These are phyloP conservation scores for Xenotilapia flavipinnis DNA, from an alignment of 2,113 vertebrate species.

Conservation along the genomic window DNA sequence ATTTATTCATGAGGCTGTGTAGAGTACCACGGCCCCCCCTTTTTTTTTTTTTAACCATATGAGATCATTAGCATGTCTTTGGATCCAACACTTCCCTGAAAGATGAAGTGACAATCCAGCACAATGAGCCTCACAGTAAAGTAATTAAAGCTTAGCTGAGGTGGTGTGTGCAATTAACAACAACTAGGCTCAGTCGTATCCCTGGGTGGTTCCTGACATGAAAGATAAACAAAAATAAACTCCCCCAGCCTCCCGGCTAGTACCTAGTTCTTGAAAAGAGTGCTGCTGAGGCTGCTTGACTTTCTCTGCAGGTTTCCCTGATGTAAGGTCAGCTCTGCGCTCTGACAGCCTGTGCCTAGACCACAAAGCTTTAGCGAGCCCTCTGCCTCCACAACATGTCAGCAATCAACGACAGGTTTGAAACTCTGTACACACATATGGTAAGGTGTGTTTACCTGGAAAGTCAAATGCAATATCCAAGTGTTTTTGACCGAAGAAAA, in stretches of 20 bases:
- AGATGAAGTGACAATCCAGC: background rate
- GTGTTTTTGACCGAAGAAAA: background rate
- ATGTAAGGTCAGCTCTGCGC: constrained; percentile 11
- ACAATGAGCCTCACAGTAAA: background rate
- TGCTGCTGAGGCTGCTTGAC: background rate
- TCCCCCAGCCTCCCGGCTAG: background rate
- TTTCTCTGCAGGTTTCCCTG: constrained; percentile 8
- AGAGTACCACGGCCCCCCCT: background rate
- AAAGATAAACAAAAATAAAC: constrained; percentile 17
- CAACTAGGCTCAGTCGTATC: background rate
- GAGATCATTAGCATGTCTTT: constrained; percentile 26
- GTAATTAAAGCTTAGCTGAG: constrained; percentile 3
- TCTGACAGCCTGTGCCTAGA: constrained; percentile 4
- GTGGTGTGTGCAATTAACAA: constrained; percentile 18
- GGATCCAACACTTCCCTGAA: background rate
- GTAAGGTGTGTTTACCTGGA: background rate
- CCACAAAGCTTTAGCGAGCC: background rate
- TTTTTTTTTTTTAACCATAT: background rate
- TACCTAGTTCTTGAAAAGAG: background rate
- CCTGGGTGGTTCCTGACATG: background rate
- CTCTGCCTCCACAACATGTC: background rate
- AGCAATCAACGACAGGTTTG: background rate
- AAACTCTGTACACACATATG: background rate
- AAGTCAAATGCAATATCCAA: background rate
- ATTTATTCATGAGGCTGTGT: constrained; percentile 22